A percentile compares a stretch with the other conserved stretches of the same genome.
Conservation (phyloP, 2,797 vertebrate genomes). For the Pangasius krempfi region DNA sequence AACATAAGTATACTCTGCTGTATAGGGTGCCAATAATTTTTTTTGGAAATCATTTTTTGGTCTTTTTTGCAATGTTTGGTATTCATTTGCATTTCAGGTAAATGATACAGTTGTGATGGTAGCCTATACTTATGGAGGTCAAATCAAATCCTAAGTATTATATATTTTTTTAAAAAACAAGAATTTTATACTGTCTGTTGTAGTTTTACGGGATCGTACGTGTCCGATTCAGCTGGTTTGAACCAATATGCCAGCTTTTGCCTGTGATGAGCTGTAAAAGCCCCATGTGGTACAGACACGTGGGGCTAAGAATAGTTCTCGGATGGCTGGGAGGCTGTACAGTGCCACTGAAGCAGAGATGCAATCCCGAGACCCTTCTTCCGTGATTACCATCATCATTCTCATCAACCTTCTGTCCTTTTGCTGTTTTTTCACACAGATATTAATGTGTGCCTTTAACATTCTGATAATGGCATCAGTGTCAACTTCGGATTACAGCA, state of each 20-base stretch:
- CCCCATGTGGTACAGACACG: slow-evolving; percentile 11
- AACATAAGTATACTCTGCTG: background rate
- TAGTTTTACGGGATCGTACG: background rate
- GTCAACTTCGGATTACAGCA: background rate
- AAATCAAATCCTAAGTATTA: background rate
- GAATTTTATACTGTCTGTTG: background rate
- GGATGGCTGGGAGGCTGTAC: slow-evolving; percentile 28
- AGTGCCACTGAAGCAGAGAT: slow-evolving; percentile 24
- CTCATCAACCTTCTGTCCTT: slow-evolving; percentile 6
- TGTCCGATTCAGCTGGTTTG: background rate
- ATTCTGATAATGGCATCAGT: background rate
- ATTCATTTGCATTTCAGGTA: background rate
- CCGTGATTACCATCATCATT: slow-evolving; percentile 2
- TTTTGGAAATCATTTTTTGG: background rate
- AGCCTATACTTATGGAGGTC: background rate
- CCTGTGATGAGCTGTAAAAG: background rate
- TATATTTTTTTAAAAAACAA: too few relatives aligned
- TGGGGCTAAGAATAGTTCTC: slow-evolving; percentile 40
- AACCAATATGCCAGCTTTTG: slow-evolving; percentile 11
- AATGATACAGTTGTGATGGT: background rate
- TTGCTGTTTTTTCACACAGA: background rate
- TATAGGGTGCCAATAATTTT: background rate
- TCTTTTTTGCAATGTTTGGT: background rate
- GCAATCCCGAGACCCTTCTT: slow-evolving; percentile 10
- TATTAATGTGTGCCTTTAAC: background rate